Evolutionary conservation across 2,113 vertebrate genomes (phyloP), one percentile per base, ranked within the genome.

Genomic region (Neogobius melanostomus): DNA sequence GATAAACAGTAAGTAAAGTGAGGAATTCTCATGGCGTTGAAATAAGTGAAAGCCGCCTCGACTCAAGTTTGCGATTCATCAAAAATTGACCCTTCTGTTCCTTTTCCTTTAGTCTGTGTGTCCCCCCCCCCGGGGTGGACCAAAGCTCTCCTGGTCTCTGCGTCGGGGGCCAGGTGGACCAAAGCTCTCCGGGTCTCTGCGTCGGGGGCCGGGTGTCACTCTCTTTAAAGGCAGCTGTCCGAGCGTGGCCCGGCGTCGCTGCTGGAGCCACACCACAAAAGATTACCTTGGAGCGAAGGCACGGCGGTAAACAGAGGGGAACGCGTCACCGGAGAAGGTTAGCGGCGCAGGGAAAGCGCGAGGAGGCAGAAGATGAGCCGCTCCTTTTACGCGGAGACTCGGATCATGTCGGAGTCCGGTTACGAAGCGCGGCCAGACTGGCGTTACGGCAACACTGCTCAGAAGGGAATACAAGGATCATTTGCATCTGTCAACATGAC

Each of bases 351-450:
- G 67, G 50, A 70, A 52, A 56, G 17, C 64, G 78, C 49, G 10
- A 61, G 11, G 53, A 45, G 49, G 66, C 11, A 65, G 63, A 68
- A 17, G 75, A 68, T 61, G 68, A 79, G n/a, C 43, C 7, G 49
- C 87, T 90, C 85, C 86, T 91, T 91, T 92, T 91, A 91, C 88
- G 90, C 74, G 82, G 82, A 11, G 83, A 77, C 86, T 84, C 92
- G 89, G 90, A 63, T 85, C 88, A 87, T 81, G 17, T 75, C 68
- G 4, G 28, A n/a, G 50, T 52, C 3, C 14, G 15, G 50, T 52
- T 52, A n/a, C 50, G 12, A 15, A n/a, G 6, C n/a, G n/a, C n/a
- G n/a, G n/a, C 15, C 50, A 52, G 50, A 52, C 50, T 52, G 50
- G 14, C 50, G 15, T n/a, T 36, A 36, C 28, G 3, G 28, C 28